These are phyloP conservation scores for Lutjanus campechanus DNA, from an alignment of 2,797 vertebrate species.

Conservation along the genomic window DNA sequence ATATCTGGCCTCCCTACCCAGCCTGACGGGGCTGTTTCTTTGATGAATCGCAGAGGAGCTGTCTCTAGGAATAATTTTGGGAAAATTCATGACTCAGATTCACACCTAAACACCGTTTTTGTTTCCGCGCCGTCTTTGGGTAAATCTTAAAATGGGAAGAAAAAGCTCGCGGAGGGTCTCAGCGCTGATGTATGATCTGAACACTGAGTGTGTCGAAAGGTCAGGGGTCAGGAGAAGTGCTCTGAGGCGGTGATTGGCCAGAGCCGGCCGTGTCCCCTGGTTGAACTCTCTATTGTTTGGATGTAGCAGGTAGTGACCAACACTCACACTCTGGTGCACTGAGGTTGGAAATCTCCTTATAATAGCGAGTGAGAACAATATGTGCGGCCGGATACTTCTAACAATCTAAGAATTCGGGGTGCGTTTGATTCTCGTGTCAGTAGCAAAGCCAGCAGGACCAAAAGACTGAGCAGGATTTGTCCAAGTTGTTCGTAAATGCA, in stretches of 20 bases:
- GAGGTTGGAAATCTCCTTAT: constrained; percentile 55
- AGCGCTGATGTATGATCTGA: constrained; percentile 83
- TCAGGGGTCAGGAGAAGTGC: constrained; percentile 86
- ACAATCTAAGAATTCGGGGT: constrained; percentile 48
- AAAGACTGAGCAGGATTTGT: no score
- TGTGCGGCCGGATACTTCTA: constrained; percentile 56
- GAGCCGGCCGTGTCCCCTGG: constrained; percentile 92
- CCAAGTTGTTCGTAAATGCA: no score
- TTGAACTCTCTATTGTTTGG: constrained; percentile 92
- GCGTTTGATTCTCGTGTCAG: constrained; percentile 32
- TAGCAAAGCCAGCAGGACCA: constrained; percentile 14
- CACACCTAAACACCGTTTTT: constrained; percentile 75
- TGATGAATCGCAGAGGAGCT: constrained; percentile 61
- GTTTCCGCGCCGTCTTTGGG: constrained; percentile 73
- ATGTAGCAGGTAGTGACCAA: constrained; percentile 85
- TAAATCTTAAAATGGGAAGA: constrained; percentile 67
- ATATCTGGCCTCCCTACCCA: constrained; percentile 37
- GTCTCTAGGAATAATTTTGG: constrained; percentile 66
- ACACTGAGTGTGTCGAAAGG: constrained; percentile 86
- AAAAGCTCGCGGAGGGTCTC: constrained; percentile 71
- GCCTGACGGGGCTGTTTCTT: constrained; percentile 50
- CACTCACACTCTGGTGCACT: constrained; percentile 77
- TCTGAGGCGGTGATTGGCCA: constrained; percentile 92
- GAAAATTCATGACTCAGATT: constrained; percentile 64
- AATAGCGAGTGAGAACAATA: constrained; percentile 65